Base-by-base conservation (phyloP, 2,113 vertebrate genomes). In the Montifringilla adamsi region DNA sequence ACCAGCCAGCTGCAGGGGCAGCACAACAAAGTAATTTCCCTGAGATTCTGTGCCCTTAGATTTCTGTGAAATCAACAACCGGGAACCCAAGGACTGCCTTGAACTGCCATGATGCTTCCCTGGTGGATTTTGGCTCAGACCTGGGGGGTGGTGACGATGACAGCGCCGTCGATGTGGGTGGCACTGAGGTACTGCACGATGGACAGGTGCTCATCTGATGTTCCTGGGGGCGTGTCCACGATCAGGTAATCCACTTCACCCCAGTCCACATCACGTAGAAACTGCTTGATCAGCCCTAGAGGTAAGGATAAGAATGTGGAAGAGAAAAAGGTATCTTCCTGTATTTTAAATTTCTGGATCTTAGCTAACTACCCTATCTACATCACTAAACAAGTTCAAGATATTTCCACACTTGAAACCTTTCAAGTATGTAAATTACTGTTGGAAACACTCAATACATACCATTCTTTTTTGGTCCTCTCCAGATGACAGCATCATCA, bases 391-490 rank as follows among this genome's bases (percentile, higher is more conserved):
- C 19, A 50, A 82, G 22, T 4, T 47, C 16, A 33, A 0, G 6
- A 4, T n/a, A 64, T 10, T 49, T 23, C 52, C 2, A 1, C 37
- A 41, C 10, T 28, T 37, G 15, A 44, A 52, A 37, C 18, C 50
- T 73, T 73, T 33, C 9, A 47, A 50, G 10, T 5, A 43, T 5
- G 3, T 43, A 22, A 74, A 55, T 7, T 50, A 15, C 19, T 78
- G 33, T 12, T 70, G 64, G 41, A 66, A 74, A 55, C 6, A 22
- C 23, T 55, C 31, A 26, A 33, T 10, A 97, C 95, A 8, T 46
- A 99, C 99, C 99, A 11, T 99, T 99, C 90, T 99, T 99, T 96
- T 99, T 99, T 2, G 99, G 99, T 63, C 99, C 99, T 93, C 99
- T 98, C 99, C 99, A 99, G 96, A 99, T 99, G 47, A 99, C 98